phyloP scores from a whole-genome alignment of 2,797 vertebrate genomes.

The Mus spretus region DNA sequence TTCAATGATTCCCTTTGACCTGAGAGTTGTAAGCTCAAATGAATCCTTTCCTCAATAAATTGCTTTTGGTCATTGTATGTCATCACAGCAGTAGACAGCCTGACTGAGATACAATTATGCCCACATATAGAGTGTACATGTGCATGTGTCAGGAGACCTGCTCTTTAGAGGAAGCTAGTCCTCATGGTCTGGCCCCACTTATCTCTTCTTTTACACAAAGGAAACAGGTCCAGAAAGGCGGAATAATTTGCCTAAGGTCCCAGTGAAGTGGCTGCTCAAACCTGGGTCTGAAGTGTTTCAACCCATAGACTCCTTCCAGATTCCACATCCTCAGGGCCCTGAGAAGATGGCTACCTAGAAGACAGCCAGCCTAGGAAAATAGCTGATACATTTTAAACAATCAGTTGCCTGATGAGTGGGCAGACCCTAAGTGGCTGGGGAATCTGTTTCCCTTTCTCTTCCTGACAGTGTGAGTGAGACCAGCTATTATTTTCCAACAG shows the following conservation, averaged over 20 bases:
- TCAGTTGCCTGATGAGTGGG: background rate
- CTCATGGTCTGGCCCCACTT: background rate
- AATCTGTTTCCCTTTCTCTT: background rate
- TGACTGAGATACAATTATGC: background rate
- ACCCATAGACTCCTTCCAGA: background rate
- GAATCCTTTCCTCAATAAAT: background rate
- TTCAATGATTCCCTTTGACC: background rate
- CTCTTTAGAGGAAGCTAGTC: background rate
- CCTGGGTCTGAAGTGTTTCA: background rate
- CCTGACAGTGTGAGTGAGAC: background rate
- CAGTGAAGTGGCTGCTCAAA: background rate
- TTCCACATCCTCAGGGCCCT: background rate
- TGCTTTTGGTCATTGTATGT: background rate
- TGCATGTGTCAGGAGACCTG: background rate
- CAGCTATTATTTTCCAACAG: constrained; percentile 31
- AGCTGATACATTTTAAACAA: background rate
- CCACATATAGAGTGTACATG: background rate
- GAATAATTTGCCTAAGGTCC: no score
- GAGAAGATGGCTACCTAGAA: background rate
- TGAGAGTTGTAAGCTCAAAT: background rate
- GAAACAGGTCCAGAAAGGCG: background rate
- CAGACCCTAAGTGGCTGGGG: background rate
- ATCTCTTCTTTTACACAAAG: background rate
- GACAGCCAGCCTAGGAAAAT: background rate
- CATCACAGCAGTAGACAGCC: background rate